Evolutionary conservation across 2,113 vertebrate species (phyloP).

Genomic region (Gadus chalcogrammus): DNA sequence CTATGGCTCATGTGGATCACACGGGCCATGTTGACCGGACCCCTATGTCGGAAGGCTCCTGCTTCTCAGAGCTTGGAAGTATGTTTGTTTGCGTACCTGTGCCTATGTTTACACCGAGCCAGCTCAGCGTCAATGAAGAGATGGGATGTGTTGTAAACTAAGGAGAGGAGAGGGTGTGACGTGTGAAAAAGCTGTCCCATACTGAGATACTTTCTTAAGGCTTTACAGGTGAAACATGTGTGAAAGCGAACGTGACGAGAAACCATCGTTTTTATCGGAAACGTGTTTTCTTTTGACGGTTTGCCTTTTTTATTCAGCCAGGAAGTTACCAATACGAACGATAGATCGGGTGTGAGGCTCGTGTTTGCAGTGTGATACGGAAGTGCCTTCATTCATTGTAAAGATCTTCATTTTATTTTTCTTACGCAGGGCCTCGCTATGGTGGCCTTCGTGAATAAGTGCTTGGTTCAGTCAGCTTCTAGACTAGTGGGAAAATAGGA

Average conservation of each 20-base stretch:
- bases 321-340: constrained; percentile 15
- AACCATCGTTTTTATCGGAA: no score
- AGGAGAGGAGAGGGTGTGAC: background rate
- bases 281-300: background rate
- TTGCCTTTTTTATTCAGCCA: constrained; percentile 4
- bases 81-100: background rate
- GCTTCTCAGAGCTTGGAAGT: background rate
- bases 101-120: constrained; percentile 25
- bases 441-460: no score
- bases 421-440: background rate
- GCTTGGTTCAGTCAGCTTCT: no score
- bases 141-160: constrained; percentile 29
- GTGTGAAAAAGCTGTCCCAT: constrained; percentile 41
- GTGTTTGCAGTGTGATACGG: constrained; percentile 69
- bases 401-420: background rate
- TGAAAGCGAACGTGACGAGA: background rate
- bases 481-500: no score
- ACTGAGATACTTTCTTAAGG: constrained; percentile 53
- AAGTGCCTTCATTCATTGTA: constrained; percentile 25
- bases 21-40: no score
- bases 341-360: constrained; percentile 46
- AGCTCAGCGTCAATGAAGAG: constrained; percentile 53
- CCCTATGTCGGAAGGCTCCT: no score
- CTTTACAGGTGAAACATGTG: constrained; percentile 38
- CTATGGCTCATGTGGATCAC: no score